These are phyloP conservation scores for Tychaedon coryphoeus DNA, from an alignment of 2,113 vertebrate genomes.

Conservation along the genomic window DNA sequence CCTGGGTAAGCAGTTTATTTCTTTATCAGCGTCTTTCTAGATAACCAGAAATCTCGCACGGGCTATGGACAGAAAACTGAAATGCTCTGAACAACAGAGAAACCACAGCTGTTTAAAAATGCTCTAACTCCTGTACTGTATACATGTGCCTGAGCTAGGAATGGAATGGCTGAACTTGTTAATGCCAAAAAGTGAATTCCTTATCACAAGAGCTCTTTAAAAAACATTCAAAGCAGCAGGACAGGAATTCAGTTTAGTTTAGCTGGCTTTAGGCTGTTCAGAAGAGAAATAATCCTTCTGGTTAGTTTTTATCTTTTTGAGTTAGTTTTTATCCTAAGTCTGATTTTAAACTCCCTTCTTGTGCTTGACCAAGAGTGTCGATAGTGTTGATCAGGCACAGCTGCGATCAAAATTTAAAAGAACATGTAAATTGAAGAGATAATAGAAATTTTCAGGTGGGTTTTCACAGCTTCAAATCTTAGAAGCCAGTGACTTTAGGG, in stretches of 20 bases:
- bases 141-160: neutral
- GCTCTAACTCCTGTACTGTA: neutral
- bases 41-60: neutral
- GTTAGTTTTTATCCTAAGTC: neutral
- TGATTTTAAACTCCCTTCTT: neutral
- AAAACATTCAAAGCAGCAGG: neutral
- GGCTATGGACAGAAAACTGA: neutral
- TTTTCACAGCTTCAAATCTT: neutral
- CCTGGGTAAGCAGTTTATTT: conserved; percentile 37
- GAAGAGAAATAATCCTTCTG: neutral
- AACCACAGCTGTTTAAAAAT: neutral
- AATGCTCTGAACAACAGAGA: neutral
- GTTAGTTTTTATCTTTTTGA: neutral
- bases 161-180: neutral
- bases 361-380: neutral
- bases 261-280: neutral
- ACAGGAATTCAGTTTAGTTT: neutral
- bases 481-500: neutral
- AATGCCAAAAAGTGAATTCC: neutral
- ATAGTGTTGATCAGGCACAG: neutral
- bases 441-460: neutral
- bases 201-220: neutral
- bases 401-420: neutral
- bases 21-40: neutral
- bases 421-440: neutral